Evolutionary conservation across 1,140 invertebrate species (phyloP), one percentile per base, ranked within the genome.

Genomic region (Triops longicaudatus): DNA sequence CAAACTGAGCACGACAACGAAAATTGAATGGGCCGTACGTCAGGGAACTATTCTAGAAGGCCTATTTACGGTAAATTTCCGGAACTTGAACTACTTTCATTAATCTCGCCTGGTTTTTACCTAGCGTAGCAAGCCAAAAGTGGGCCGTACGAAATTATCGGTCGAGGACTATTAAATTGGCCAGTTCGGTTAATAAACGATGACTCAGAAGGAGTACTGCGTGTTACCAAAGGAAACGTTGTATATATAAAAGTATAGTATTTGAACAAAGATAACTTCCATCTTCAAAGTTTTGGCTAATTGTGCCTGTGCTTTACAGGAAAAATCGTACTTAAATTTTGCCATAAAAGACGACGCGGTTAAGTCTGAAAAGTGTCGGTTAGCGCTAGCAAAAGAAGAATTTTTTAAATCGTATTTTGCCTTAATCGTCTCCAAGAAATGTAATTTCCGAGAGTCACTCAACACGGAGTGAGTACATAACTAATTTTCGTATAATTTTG

Each of bases 381-480:
- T 83, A 1, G 79, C 80, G 7, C 73, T 82, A 26, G 81, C 81
- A 0, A 82, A 80, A 37, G 76, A 82, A 31, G 77, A 78, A 11
- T 83, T 83, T 79, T 83, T 81, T 77, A 82, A 80, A 17, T 81
- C 80, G 17, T 80, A 80, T n/a, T 78, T 82, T 72, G 82, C 81
- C 1, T 79, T 81, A 73, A 78, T 77, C 1, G 44, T 83, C 7
- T 77, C 79, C 41, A 82, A 83, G 63, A 72, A 79, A 41, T 79
- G 77, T 26, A 14, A 72, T 0, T 78, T 79, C 17, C 76, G 81
- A 11, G 73, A 73, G 37, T 78, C 82, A 4, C 77, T 83, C 26
- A 80, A 83, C 78, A 28, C 73, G 26, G 82, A 82, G 83, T 83
- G 79, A 79, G 78, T 78, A n/a, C n/a, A 74, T 41, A 2, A 31